Evolutionary conservation across 1,140 invertebrate species (phyloP).

Genomic region (Zaprionus kolodkinae): DNA sequence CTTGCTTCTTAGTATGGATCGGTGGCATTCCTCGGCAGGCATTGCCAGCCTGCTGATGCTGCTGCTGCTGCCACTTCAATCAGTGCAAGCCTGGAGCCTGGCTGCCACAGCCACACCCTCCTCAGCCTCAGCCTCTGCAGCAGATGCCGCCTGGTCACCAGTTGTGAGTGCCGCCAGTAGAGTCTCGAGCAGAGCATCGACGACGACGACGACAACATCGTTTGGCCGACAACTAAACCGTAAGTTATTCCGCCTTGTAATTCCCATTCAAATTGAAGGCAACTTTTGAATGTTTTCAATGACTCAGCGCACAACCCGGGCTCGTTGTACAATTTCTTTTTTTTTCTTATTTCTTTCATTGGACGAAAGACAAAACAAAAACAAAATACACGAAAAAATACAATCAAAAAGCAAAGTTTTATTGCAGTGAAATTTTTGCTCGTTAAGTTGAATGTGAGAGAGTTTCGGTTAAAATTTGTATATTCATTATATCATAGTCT

Average conservation of each 20-base stretch:
- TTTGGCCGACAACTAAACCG: conserved; percentile 65
- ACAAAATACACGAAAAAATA: conserved; percentile 50
- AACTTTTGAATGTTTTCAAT: conserved; percentile 19
- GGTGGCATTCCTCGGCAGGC: conserved; percentile 50
- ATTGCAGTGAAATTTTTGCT: conserved; percentile 78
- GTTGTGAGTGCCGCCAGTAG: conserved; percentile 6
- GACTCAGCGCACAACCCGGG: conserved; percentile 29
- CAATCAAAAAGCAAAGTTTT: conserved; percentile 66
- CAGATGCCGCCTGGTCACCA: conserved; percentile 18
- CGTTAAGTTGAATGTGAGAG: conserved; percentile 75
- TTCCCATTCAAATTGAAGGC: conserved; percentile 13
- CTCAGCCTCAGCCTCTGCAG: neutral
- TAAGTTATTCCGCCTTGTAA: conserved; percentile 56
- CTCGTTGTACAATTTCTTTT: conserved; percentile 40
- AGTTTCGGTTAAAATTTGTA: conserved; percentile 54
- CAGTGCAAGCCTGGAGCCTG: conserved; percentile 62
- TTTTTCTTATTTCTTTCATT: conserved; percentile 25
- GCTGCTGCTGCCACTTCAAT: conserved; percentile 43
- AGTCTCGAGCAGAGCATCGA: conserved; percentile 10
- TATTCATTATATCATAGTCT: conserved; percentile 70
- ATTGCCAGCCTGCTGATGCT: conserved; percentile 37
- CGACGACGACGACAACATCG: conserved; percentile 23
- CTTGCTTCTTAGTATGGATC: conserved; percentile 54
- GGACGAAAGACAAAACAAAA: conserved; percentile 40
- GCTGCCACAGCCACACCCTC: conserved; percentile 32